Evolutionary conservation across 2,888 invertebrate species (phyloP).

Genomic region (Aphodius granarius): DNA sequence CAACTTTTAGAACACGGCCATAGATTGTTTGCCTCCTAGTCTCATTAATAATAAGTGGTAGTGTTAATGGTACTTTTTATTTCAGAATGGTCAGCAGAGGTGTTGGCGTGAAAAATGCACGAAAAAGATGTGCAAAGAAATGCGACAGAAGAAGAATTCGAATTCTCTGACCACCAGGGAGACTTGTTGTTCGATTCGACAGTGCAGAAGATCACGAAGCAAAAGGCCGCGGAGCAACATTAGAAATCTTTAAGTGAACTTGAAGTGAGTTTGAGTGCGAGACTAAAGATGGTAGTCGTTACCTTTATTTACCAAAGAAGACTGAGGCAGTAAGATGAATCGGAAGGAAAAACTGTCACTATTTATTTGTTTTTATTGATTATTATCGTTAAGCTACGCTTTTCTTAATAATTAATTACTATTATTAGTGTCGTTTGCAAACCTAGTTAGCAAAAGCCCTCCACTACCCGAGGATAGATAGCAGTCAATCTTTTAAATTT

Average conservation of each 20-base stretch:
- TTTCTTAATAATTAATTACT: slow-evolving; percentile 7
- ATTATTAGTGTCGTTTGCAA: background rate
- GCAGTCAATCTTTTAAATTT: background rate
- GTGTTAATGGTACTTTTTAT: slow-evolving; percentile 28
- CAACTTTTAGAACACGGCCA: background rate
- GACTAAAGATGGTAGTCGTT: slow-evolving; percentile 51
- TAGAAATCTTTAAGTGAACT: background rate
- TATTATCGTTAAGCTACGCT: slow-evolving; percentile 15
- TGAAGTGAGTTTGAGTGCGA: slow-evolving; percentile 15
- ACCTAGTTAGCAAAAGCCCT: background rate
- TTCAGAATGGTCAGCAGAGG: slow-evolving; percentile 77
- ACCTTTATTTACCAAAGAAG: slow-evolving; percentile 61
- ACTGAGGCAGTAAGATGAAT: slow-evolving; percentile 53
- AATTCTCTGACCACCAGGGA: background rate
- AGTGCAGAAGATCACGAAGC: slow-evolving; percentile 46
- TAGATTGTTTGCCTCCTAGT: slow-evolving; percentile 5
- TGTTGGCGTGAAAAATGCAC: slow-evolving; percentile 83
- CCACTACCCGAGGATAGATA: background rate
- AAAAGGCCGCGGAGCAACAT: slow-evolving; percentile 37
- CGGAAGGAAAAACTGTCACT: slow-evolving; percentile 40
- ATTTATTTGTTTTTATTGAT: slow-evolving; percentile 41
- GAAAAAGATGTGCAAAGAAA: slow-evolving; percentile 66
- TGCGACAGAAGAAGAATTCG: slow-evolving; percentile 45
- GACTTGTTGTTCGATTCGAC: slow-evolving; percentile 58
- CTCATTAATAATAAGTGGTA: slow-evolving; percentile 1